Percentiles rank a stretch among this genome's conserved stretches.
phyloP scores from a whole-genome alignment of 2,113 vertebrate species.

The Ailurus styani region DNA sequence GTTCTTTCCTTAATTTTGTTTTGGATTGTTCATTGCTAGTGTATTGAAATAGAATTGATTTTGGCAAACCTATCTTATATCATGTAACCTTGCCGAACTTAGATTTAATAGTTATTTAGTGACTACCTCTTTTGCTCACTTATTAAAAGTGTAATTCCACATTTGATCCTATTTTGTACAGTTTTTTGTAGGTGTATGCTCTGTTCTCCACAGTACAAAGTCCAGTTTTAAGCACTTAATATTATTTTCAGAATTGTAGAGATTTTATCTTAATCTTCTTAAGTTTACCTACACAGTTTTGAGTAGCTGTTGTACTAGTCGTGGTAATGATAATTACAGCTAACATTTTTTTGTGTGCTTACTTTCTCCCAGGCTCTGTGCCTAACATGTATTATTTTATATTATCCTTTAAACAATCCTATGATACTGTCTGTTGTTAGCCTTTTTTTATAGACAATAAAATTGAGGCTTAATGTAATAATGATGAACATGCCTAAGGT shows the following conservation, averaged over 20 bases:
- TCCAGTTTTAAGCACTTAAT: not conserved
- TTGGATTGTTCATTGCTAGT: not conserved
- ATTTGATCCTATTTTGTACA: not conserved
- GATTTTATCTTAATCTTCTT: not conserved
- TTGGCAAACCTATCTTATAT: not conserved
- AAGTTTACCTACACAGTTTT: not conserved
- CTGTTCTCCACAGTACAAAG: not conserved
- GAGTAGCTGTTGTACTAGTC: not conserved
- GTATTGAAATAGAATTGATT: not conserved
- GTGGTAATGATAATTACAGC: not conserved
- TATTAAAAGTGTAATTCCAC: not conserved
- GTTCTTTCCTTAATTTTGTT: not conserved
- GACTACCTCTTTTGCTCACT: not conserved
- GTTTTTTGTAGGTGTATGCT: not conserved
- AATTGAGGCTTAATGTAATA: not conserved
- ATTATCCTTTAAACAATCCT: not conserved
- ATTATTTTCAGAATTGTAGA: not conserved
- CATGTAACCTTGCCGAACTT: not conserved
- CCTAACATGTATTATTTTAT: not conserved
- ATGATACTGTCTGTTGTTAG: not conserved
- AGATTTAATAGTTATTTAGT: not conserved
- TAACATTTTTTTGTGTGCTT: not conserved
- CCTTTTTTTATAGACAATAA: not conserved
- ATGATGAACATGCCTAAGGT: not conserved
- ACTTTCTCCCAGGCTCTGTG: not conserved